Conservation (phyloP, 1,140 invertebrate genomes). For the Heliconius hewitsoni region DNA sequence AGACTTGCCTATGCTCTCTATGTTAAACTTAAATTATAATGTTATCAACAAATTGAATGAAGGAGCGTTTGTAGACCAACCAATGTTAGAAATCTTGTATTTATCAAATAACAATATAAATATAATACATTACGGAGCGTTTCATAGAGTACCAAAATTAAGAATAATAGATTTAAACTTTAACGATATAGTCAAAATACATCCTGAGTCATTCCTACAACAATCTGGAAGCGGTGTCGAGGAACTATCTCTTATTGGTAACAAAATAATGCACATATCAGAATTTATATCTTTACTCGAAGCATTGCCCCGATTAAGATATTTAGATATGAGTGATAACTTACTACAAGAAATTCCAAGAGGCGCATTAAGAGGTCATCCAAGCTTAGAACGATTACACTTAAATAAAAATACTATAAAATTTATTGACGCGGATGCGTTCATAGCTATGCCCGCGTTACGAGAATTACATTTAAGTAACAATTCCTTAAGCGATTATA, state of each 20-base stretch:
- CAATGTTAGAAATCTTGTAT: conserved; percentile 85
- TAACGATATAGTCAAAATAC: conserved; percentile 89
- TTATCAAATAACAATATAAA: conserved; percentile 88
- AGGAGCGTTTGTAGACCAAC: conserved; percentile 90
- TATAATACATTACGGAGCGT: conserved; percentile 88
- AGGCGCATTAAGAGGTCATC: conserved; percentile 88
- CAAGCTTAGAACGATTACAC: conserved; percentile 89
- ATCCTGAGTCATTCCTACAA: conserved; percentile 90
- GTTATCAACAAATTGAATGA: conserved; percentile 86
- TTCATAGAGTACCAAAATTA: conserved; percentile 88
- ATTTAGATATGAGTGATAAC: conserved; percentile 89
- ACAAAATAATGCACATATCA: conserved; percentile 87
- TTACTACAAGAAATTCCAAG: conserved; percentile 87
- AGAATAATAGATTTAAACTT: conserved; percentile 88
- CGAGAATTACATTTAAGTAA: conserved; percentile 89
- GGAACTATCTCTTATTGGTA: conserved; percentile 88
- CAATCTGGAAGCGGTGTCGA: conserved; percentile 86
- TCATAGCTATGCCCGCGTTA: conserved; percentile 90
- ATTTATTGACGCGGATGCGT: conserved; percentile 87
- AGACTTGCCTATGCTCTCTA: conserved; percentile 87
- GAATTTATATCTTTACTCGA: conserved; percentile 88
- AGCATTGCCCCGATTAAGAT: conserved; percentile 87
- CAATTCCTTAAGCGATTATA: conserved; percentile 86
- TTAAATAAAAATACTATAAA: conserved; percentile 89
- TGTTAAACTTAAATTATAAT: conserved; percentile 87